A percentile compares a stretch with the other conserved stretches of the same genome.
Evolutionary conservation across 2,888 invertebrate species (phyloP).

Genomic region (Acanthoscelides obtectus): DNA sequence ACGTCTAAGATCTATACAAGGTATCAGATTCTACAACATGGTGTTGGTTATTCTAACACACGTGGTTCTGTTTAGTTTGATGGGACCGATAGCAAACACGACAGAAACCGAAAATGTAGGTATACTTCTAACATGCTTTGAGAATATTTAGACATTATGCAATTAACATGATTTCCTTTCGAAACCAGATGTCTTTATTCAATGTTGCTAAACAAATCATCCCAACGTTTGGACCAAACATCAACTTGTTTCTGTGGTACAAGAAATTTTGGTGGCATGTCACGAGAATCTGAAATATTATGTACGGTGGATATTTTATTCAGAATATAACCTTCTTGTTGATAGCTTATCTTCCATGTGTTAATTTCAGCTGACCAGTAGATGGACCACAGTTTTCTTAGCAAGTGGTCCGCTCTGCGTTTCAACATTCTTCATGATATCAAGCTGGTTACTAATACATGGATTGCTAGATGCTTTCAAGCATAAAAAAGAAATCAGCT

Average conservation of each 20-base stretch:
- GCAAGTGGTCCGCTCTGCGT: slow-evolving; percentile 41
- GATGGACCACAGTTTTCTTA: slow-evolving; percentile 29
- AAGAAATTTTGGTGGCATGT: too few species aligned
- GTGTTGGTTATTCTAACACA: slow-evolving; percentile 24
- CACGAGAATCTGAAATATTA: too few species aligned
- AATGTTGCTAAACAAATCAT: too few species aligned
- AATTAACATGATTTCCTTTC: too few species aligned
- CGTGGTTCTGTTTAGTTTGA: slow-evolving; percentile 17
- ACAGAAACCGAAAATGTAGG: slow-evolving; percentile 24
- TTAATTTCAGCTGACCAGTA: slow-evolving; percentile 16
- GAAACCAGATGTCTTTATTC: too few species aligned
- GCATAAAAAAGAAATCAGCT: slow-evolving; percentile 16
- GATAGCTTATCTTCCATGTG: too few species aligned
- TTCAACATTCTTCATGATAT: slow-evolving; percentile 41
- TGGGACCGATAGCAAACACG: slow-evolving; percentile 24
- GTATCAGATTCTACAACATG: slow-evolving; percentile 20
- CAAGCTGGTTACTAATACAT: slow-evolving; percentile 38
- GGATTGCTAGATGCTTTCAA: slow-evolving; percentile 20
- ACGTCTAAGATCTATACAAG: slow-evolving; percentile 22
- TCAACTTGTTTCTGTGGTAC: too few species aligned
- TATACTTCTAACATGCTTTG: too few species aligned
- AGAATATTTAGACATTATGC: too few species aligned
- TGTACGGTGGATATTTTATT: too few species aligned
- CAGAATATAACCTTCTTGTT: too few species aligned
- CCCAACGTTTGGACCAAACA: too few species aligned